Conservation (phyloP, 2,888 invertebrate species). For the Cryptocephalus moraei region DNA sequence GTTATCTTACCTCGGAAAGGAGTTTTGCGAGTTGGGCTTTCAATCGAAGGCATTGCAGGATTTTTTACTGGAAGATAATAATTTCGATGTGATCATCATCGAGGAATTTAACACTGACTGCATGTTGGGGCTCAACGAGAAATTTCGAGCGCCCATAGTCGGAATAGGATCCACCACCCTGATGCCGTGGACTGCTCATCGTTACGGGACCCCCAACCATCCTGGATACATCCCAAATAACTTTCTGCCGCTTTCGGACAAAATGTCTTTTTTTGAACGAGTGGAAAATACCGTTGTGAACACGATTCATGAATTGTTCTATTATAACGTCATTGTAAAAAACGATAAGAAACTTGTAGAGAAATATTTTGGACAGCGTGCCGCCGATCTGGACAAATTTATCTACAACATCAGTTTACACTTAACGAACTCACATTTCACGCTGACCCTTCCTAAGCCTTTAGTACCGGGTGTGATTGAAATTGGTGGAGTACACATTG, state of each 20-base stretch:
- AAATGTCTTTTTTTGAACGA: slow-evolving; percentile 31
- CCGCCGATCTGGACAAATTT: slow-evolving; percentile 33
- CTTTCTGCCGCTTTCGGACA: slow-evolving; percentile 32
- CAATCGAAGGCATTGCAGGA: slow-evolving; percentile 16
- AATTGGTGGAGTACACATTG: slow-evolving; percentile 44
- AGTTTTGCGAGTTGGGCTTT: no score
- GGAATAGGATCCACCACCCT: slow-evolving; percentile 22
- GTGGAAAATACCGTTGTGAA: slow-evolving; percentile 36
- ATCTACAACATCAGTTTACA: slow-evolving; percentile 39
- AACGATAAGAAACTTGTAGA: slow-evolving; percentile 20
- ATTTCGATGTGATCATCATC: slow-evolving; percentile 56
- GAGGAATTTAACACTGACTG: slow-evolving; percentile 65
- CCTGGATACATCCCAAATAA: slow-evolving; percentile 41
- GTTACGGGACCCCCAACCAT: slow-evolving; percentile 42
- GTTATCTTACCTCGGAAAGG: no score
- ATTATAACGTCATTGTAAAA: slow-evolving; percentile 14
- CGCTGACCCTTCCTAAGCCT: slow-evolving; percentile 37
- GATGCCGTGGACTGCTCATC: slow-evolving; percentile 37
- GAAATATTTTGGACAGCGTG: slow-evolving; percentile 24
- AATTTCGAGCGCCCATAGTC: slow-evolving; percentile 43
- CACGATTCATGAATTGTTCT: slow-evolving; percentile 14
- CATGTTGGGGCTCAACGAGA: slow-evolving; percentile 53
- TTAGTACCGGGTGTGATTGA: slow-evolving; percentile 41
- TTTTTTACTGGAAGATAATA: slow-evolving; percentile 37
- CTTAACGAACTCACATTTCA: slow-evolving; percentile 39